Evolutionary conservation across 2,113 vertebrate genomes (phyloP), one percentile per base, ranked within the genome.

Genomic region (Tychaedon coryphoeus): DNA sequence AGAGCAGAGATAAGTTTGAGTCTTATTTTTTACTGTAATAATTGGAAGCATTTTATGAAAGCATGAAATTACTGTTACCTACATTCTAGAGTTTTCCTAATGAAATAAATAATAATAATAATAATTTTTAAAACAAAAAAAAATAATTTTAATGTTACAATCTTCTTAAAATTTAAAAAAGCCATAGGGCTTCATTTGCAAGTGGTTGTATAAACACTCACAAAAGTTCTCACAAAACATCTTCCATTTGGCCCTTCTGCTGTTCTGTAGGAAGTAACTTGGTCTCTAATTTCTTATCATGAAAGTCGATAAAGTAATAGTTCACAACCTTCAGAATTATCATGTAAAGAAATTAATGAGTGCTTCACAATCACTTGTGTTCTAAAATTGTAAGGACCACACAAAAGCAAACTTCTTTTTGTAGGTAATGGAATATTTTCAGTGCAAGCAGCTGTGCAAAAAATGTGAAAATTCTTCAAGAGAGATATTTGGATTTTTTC

Each of bases 181-280:
- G 5, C 2, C 1, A 23, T 0, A 47, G 7, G 48, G 8, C 10
- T 40, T 36, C 5, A 17, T 78, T 22, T 58, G 14, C 22, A 71
- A 72, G 8, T 72, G 38, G 29, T 23, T 50, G 8, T 22, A 20
- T 40, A 70, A 92, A 53, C 10, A 76, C 5, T 80, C 4, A 61
- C 3, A 57, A 29, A 79, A 66, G 2, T 40, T 85, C 8, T 85
- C 16, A 90, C 23, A 61, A 54, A 57, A 51, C 4, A n/a, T 6
- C 20, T 90, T 80, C 9, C 9, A 1, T 50, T 86, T 71, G 16
- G 23, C 18, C 10, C 79, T 70, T 70, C 56, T 80, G 36, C 36
- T 12, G n/a, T 58, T 92, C 47, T 42, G 4, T 36, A 38, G 34
- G 5, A 78, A 74, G 2, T 36, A 47, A 51, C 75, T 67, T 61